Percentiles rank a stretch among this genome's conserved stretches.
Evolutionary conservation across 2,113 vertebrate genomes (phyloP).

Genomic region (Rattus rattus): DNA sequence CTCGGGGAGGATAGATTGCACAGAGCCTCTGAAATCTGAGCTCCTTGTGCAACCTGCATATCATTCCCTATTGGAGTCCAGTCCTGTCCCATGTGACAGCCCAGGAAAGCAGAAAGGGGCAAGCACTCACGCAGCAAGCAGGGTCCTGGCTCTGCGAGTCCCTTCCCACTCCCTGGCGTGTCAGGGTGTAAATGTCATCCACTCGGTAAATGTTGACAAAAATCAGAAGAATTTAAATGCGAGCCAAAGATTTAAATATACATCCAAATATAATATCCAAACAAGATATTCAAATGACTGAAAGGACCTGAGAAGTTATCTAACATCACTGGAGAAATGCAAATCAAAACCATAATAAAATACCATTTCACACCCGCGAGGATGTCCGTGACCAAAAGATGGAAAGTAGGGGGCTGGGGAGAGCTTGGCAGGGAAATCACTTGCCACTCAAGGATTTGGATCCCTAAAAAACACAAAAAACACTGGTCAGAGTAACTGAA

Average conservation of each 20-base stretch:
- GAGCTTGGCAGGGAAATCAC: neutral
- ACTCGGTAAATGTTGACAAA: slow-evolving; percentile 18
- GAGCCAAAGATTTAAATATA: slow-evolving; percentile 36
- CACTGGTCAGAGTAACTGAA: neutral
- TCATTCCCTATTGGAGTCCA: neutral
- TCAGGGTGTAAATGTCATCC: neutral
- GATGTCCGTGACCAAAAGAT: neutral
- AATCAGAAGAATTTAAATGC: slow-evolving; percentile 42
- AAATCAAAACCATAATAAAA: slow-evolving; percentile 48
- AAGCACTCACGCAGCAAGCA: neutral
- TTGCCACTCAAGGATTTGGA: neutral
- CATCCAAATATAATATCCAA: neutral
- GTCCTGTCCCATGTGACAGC: neutral
- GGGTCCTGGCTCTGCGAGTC: neutral
- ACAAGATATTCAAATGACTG: slow-evolving; percentile 35
- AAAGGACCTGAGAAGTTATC: slow-evolving; percentile 10
- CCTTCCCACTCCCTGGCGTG: neutral
- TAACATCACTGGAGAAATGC: slow-evolving; percentile 36
- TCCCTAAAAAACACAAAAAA: neutral
- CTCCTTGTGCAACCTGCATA: neutral
- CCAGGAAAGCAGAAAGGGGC: neutral
- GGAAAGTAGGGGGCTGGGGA: neutral
- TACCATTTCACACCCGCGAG: neutral
- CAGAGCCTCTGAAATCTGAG: slow-evolving; percentile 32
- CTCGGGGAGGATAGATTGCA: neutral